Base-by-base conservation (phyloP, 2,888 invertebrate genomes). In the Cistogaster globosa region DNA sequence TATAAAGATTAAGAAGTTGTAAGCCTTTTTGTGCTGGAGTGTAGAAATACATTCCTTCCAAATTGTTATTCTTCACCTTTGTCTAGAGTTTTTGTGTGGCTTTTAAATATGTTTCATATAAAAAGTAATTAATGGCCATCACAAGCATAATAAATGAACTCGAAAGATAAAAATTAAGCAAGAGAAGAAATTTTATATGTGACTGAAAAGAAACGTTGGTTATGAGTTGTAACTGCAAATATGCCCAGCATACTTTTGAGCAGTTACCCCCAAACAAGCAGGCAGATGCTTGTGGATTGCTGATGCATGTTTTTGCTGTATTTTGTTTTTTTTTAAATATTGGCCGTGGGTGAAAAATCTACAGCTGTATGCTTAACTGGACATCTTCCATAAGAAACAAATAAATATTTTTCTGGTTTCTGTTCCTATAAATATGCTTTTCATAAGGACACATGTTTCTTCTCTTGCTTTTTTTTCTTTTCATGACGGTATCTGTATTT, bases 101-200 rank as follows among this genome's bases (percentile, higher is more conserved):
- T 75, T 74, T 78, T 75, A 81, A 77, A 75, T 78, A 81, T 74
- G 68, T 48, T 57, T 62, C 60, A 45, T 55, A 75, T 68, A 74
- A 79, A 79, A 80, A 83, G 69, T 68, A 83, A 86, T 84, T 87
- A 87, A 84, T 90, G 90, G 88, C 88, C 88, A 89, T 88, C 89
- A 88, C 88, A 88, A 88, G 89, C 89, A 90, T 90, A 90, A 89
- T 89, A 90, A 91, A 91, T 90, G 89, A 90, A 90, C 87, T 87
- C 82, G 78, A 78, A 79, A 71, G 32, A 55, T 20, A 58, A 3
- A 42, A 32, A 57, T 0, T 16, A 58, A 58, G 22, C 22, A 67
- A 51, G 0, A 51, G 36, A 42, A 12, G 6, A 32, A 32, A 5
- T 32, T 2, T 32, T 32, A 32, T 2, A 32, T 42, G 12, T 42